These are phyloP conservation scores for Helicoverpa zea DNA, from an alignment of 1,140 invertebrate genomes.

Conservation along the genomic window DNA sequence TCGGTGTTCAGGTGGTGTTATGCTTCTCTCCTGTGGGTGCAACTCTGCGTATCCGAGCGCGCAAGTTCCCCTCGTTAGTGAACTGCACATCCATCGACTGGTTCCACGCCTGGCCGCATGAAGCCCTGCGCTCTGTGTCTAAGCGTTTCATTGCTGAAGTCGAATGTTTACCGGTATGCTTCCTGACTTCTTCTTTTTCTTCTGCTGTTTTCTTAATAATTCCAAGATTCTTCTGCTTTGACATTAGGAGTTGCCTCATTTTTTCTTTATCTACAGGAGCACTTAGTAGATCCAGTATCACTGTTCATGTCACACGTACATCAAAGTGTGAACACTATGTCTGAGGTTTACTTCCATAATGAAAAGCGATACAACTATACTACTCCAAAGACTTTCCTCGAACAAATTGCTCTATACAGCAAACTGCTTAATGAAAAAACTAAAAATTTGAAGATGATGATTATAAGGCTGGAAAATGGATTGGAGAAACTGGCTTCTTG, in stretches of 20 bases:
- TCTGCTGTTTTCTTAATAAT: background rate
- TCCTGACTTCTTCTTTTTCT: background rate
- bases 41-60: constrained; percentile 93
- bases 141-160: constrained; percentile 93
- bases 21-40: constrained; percentile 97
- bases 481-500: constrained; percentile 95
- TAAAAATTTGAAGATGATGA: constrained; percentile 92
- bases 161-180: constrained; percentile 88
- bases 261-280: constrained; percentile 70
- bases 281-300: constrained; percentile 90
- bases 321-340: constrained; percentile 95
- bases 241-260: background rate
- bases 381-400: constrained; percentile 98
- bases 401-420: constrained; percentile 95
- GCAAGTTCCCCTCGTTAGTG: constrained; percentile 97
- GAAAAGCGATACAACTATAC: constrained; percentile 98
- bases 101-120: constrained; percentile 98
- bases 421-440: constrained; percentile 94
- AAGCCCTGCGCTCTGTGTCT: constrained; percentile 96
- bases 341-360: constrained; percentile 93
- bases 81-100: constrained; percentile 98
- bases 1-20: constrained; percentile 88
- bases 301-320: constrained; percentile 97
- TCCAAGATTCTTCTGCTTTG: background rate
- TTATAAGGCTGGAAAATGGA: constrained; percentile 95